These are phyloP conservation scores for Drosophila nr. fundita DNA, from an alignment of 2,888 invertebrate genomes.

Conservation along the genomic window DNA sequence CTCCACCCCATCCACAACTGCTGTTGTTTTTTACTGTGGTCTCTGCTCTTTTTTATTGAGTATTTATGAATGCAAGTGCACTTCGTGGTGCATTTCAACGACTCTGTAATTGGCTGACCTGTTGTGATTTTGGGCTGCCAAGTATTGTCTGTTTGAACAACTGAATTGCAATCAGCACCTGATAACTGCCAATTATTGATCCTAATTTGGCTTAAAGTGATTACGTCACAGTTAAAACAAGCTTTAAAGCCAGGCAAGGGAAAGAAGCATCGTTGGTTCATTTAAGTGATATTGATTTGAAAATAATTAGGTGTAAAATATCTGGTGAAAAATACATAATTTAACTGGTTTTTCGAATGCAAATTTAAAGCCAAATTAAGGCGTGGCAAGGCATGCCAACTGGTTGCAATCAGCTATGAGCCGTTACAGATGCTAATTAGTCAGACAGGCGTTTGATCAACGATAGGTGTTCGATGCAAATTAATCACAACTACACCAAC, in stretches of 20 bases:
- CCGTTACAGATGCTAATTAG: slow-evolving; percentile 35
- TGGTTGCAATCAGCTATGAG: slow-evolving; percentile 36
- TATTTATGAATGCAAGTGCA: slow-evolving; percentile 53
- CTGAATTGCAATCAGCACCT: slow-evolving; percentile 32
- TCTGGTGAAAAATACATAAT: not conserved
- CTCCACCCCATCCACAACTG: slow-evolving; percentile 27
- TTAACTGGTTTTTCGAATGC: not conserved
- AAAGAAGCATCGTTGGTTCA: not conserved
- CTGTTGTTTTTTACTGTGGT: slow-evolving; percentile 23
- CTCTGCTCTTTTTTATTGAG: slow-evolving; percentile 23
- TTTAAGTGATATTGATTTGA: not conserved
- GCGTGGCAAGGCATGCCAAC: not conserved
- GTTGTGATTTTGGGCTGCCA: slow-evolving; percentile 76
- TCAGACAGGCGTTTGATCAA: slow-evolving; percentile 46
- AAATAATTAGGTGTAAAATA: not conserved
- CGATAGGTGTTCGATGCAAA: slow-evolving; percentile 36
- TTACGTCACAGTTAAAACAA: not conserved
- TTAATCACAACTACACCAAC: slow-evolving; percentile 19
- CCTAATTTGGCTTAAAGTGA: slow-evolving; percentile 17
- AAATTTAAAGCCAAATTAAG: not conserved
- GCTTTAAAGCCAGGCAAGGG: not conserved
- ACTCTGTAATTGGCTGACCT: slow-evolving; percentile 75
- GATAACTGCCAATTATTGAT: slow-evolving; percentile 35
- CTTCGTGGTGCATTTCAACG: slow-evolving; percentile 59
- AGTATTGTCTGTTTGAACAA: slow-evolving; percentile 19